Conservation (phyloP, 1,140 invertebrate species). For the Uloborus diversus region DNA sequence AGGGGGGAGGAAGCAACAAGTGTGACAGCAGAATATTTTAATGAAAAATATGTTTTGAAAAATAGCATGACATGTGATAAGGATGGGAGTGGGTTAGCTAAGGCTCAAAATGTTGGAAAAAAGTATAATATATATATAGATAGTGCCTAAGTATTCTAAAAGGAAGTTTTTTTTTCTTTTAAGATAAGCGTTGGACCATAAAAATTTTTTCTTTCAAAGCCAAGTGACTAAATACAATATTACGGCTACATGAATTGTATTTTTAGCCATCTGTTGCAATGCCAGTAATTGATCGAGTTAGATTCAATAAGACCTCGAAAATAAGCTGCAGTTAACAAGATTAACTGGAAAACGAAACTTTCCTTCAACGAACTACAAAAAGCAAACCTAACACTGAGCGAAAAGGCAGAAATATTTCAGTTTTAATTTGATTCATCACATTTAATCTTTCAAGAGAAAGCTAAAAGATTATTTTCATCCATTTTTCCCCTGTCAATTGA, state of each 20-base stretch:
- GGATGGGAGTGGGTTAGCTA: neutral
- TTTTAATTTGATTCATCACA: neutral
- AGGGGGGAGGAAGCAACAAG: too few species aligned
- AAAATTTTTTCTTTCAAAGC: neutral
- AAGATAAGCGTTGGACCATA: neutral
- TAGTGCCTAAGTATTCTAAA: neutral
- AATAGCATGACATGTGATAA: neutral
- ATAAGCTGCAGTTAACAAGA: conserved; percentile 30
- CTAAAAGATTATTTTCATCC: too few species aligned
- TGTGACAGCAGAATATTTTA: too few species aligned
- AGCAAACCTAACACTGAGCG: neutral
- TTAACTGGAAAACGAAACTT: conserved; percentile 2
- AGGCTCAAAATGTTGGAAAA: neutral
- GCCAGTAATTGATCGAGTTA: conserved; percentile 35
- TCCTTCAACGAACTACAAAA: too few species aligned
- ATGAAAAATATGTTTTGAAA: neutral
- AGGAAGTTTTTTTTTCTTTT: neutral
- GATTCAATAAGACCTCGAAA: conserved; percentile 19
- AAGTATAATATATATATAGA: too few species aligned
- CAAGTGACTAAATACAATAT: neutral
- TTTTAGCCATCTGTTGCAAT: conserved; percentile 36
- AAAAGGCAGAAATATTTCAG: neutral
- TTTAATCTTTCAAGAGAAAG: neutral
- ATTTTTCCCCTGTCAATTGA: too few species aligned
- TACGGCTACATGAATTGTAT: neutral